These are phyloP conservation scores for Oreochromis tanganicae DNA, from an alignment of 2,113 vertebrate genomes.

Conservation along the genomic window DNA sequence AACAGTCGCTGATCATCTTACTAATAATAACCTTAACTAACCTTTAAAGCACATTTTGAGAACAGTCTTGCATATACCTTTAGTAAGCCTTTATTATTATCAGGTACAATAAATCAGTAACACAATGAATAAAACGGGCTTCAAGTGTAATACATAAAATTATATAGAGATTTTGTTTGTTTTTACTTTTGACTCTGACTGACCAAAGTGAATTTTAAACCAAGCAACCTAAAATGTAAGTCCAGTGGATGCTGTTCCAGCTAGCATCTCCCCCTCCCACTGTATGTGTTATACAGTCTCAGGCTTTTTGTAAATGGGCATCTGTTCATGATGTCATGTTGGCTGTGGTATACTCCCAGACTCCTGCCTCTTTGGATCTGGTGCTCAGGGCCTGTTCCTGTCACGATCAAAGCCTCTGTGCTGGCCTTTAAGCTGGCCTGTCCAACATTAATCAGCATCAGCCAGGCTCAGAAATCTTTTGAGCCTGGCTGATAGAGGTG, in stretches of 20 bases:
- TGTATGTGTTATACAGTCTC: not conserved
- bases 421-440: too few relatives aligned
- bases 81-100: not conserved
- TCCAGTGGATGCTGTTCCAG: fast-evolving
- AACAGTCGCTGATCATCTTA: not conserved
- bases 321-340: not conserved
- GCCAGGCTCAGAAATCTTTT: not conserved
- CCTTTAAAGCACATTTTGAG: not conserved
- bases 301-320: not conserved
- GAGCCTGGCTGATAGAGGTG: not conserved
- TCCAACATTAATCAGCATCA: not conserved
- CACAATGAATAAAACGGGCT: not conserved
- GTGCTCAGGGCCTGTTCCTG: not conserved
- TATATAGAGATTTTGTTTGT: not conserved
- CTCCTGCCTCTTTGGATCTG: not conserved
- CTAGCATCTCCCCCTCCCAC: not conserved
- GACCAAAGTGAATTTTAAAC: fast-evolving
- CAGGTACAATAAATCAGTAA: fast-evolving
- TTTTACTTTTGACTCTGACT: not conserved
- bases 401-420: not conserved
- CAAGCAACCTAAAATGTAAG: not conserved
- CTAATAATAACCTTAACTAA: not conserved
- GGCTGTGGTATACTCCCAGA: fast-evolving
- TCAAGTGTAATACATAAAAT: not conserved
- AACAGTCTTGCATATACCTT: not conserved